These are phyloP conservation scores for Cotesia typhae DNA, from an alignment of 1,140 invertebrate genomes.

Conservation along the genomic window DNA sequence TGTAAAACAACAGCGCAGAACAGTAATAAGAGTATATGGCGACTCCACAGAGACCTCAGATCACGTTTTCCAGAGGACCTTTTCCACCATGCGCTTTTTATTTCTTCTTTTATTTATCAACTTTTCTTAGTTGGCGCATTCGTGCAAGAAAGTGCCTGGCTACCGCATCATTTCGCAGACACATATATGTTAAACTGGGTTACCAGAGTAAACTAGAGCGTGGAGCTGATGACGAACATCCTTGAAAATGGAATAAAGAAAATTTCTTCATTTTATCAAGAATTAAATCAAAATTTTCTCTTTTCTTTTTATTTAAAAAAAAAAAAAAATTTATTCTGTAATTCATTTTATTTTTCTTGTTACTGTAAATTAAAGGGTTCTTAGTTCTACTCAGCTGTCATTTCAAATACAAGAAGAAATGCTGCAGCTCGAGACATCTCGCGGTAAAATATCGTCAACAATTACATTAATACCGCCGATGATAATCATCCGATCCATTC, in stretches of 20 bases:
- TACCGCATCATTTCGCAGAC: slow-evolving; percentile 11
- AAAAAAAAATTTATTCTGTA: no score
- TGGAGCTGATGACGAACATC: background rate
- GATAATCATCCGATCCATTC: no score
- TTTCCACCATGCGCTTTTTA: background rate
- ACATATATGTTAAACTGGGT: slow-evolving; percentile 20
- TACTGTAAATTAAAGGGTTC: no score
- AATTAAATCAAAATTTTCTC: background rate
- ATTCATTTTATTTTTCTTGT: no score
- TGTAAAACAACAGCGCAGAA: no score
- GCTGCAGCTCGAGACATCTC: no score
- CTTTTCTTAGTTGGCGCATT: slow-evolving; percentile 3
- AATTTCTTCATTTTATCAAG: background rate
- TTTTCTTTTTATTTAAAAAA: background rate
- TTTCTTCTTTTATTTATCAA: background rate
- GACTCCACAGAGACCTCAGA: background rate
- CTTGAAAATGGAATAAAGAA: background rate
- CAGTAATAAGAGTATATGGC: background rate
- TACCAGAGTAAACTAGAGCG: slow-evolving; percentile 19
- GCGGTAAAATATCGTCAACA: no score
- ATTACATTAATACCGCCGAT: no score
- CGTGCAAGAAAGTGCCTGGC: background rate
- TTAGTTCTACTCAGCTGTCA: no score
- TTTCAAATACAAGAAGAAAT: no score
- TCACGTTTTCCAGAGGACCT: background rate